Conservation (phyloP, 2,888 invertebrate species). For the Drosophila anomalata region DNA sequence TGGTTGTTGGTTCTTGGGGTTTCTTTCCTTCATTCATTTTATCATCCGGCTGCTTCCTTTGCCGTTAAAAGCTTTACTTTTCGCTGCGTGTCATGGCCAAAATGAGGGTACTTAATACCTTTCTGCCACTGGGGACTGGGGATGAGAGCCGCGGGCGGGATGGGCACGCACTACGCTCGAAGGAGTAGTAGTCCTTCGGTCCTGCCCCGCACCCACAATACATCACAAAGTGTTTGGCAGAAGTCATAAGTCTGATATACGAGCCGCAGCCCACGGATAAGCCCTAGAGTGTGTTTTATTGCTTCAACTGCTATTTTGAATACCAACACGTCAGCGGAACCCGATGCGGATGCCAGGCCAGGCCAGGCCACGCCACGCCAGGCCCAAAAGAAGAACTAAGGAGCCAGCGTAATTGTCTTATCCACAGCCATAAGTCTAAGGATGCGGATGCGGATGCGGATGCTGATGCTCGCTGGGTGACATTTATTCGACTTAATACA, state of each 20-base stretch:
- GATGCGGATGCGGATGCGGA: conserved; percentile 20
- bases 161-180: background rate
- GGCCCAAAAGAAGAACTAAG: conserved; percentile 20
- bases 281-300: conserved; percentile 77
- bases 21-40: conserved; percentile 32
- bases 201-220: conserved; percentile 8
- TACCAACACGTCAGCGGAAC: conserved; percentile 66
- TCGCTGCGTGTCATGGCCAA: conserved; percentile 71
- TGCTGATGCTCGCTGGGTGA: conserved; percentile 51
- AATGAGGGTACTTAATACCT: conserved; percentile 80
- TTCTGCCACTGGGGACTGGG: conserved; percentile 39
- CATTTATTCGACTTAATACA: conserved; percentile 79
- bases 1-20: conserved; percentile 64
- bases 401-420: conserved; percentile 71
- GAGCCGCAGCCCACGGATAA: conserved; percentile 64
- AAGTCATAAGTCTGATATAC: conserved; percentile 74
- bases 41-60: conserved; percentile 19
- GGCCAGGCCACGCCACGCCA: background rate
- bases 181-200: background rate
- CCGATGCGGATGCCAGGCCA: conserved; percentile 35
- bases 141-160: conserved; percentile 5
- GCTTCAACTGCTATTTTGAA: conserved; percentile 80
- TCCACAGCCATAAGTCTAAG: conserved; percentile 38
- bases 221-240: conserved; percentile 36
- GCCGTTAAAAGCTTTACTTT: conserved; percentile 71